A percentile compares a stretch with the other conserved stretches of the same genome.
These are phyloP conservation scores for Eustalomyia histrio DNA, from an alignment of 2,888 invertebrate species.

Conservation along the genomic window DNA sequence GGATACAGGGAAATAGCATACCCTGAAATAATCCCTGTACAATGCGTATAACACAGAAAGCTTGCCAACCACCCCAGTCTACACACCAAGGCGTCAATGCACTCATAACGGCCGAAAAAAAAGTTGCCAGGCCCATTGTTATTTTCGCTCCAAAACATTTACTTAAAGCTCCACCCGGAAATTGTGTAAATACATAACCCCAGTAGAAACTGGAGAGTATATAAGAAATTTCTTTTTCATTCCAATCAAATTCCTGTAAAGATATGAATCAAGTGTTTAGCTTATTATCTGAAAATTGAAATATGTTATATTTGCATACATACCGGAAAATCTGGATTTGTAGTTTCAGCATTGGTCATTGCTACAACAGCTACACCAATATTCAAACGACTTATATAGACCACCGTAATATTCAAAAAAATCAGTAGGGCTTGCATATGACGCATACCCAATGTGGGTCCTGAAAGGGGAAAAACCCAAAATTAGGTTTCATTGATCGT, in stretches of 20 bases:
- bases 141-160: slow-evolving; percentile 85
- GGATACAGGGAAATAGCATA: slow-evolving; percentile 83
- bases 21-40: slow-evolving; percentile 86
- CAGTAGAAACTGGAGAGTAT: slow-evolving; percentile 83
- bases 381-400: slow-evolving; percentile 84
- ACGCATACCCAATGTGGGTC: slow-evolving; percentile 81
- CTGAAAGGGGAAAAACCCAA: slow-evolving; percentile 74
- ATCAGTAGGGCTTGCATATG: slow-evolving; percentile 83
- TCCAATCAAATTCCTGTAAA: slow-evolving; percentile 4
- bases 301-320: too few relatives aligned
- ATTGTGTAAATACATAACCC: slow-evolving; percentile 85
- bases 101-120: slow-evolving; percentile 83
- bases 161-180: slow-evolving; percentile 86
- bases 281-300: too few relatives aligned
- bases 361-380: slow-evolving; percentile 87
- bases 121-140: slow-evolving; percentile 82
- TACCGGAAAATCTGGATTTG: slow-evolving; percentile 80
- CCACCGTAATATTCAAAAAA: slow-evolving; percentile 82
- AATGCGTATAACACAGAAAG: slow-evolving; percentile 82
- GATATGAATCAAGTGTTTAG: not conserved
- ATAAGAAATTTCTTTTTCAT: not conserved
- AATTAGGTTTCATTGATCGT: too few relatives aligned
- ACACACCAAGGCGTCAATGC: slow-evolving; percentile 85
- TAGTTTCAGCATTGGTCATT: slow-evolving; percentile 83
- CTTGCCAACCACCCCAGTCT: slow-evolving; percentile 82